These are phyloP conservation scores for Meloidogyne floridensis DNA, from an alignment of 1,140 invertebrate species.

Conservation along the genomic window DNA sequence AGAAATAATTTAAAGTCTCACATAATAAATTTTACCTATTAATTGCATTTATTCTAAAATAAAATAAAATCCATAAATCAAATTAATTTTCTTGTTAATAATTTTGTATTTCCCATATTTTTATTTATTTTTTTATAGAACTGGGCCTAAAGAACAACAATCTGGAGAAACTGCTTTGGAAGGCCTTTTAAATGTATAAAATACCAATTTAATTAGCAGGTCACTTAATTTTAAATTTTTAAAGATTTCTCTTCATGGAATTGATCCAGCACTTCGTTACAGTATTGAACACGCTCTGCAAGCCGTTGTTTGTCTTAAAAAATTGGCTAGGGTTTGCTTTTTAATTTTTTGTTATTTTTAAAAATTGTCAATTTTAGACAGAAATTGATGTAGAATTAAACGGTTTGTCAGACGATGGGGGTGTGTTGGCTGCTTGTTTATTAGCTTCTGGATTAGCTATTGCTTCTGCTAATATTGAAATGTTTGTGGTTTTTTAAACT, in stretches of 20 bases:
- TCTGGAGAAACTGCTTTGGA: conserved; percentile 27
- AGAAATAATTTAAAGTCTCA: too few relatives aligned
- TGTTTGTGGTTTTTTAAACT: not conserved
- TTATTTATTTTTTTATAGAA: conserved; percentile 37
- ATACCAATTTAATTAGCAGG: not conserved
- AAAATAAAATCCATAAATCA: too few relatives aligned
- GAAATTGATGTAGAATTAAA: conserved; percentile 51
- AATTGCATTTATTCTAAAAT: too few relatives aligned
- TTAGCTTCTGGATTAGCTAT: conserved; percentile 42
- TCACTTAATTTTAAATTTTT: conserved; percentile 6
- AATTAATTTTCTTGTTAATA: too few relatives aligned
- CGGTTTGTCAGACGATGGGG: conserved; percentile 47
- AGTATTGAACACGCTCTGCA: conserved; percentile 32
- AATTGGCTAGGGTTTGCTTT: conserved; percentile 29
- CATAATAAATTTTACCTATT: too few relatives aligned
- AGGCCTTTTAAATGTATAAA: not conserved
- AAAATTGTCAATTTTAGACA: conserved; percentile 31
- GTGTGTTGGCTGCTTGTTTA: conserved; percentile 40
- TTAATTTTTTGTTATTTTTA: not conserved
- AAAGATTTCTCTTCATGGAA: conserved; percentile 24
- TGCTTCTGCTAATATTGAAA: conserved; percentile 47
- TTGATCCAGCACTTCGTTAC: conserved; percentile 30
- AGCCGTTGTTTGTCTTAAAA: conserved; percentile 42
- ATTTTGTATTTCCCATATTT: too few relatives aligned
- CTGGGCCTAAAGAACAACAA: conserved; percentile 46